Base-by-base conservation (phyloP, 2,797 vertebrate genomes). In the Hylomyscus alleni region DNA sequence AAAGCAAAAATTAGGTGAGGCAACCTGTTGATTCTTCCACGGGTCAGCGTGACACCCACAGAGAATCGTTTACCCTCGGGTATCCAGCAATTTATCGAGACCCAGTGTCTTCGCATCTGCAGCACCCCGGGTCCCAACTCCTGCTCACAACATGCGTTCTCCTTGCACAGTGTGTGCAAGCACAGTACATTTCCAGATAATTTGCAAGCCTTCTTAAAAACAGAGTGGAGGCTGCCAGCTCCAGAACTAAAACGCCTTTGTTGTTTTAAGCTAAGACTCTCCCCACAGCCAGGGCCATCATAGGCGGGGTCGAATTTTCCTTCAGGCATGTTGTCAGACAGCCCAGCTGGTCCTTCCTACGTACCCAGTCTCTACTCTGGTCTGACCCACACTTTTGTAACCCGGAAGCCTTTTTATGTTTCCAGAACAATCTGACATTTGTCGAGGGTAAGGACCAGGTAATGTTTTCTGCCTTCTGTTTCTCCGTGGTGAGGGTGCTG, bases 1-100 rank as follows among this genome's bases (percentile, higher is more conserved):
- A 95, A 96, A 87, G 58, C 44, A 78, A 76, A 86, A 34, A 31
- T 96, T 26, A 72, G 44, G 62, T 9, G 11, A 44, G 73, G 56
- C 76, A 31, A 2, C 14, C 4, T 13, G 20, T n/a, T 26, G 22
- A 52, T 60, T 44, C 37, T 47, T 47, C 37, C 44, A 2, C 0
- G 6, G 31, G 1, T 26, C 2, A 34, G 0, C 3, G 69, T 0
- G 3, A 88, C 34, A 14, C 0, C 14, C 52, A 26, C 12, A 17
- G 24, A 54, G 52, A 40, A 17, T 73, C 24, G 0, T 20, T 4
- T 7, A 2, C 22, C 37, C n/a, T 56, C 14, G 0, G n/a, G 34
- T n/a, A 62, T 52, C 5, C 31, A 29, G 65, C 37, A 40, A 52
- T 31, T 0, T 0, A 58, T 76, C 31, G 20, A 67, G 65, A 24